These are phyloP conservation scores for Tiaroga cobitis DNA, from an alignment of 2,797 vertebrate species.

Conservation along the genomic window DNA sequence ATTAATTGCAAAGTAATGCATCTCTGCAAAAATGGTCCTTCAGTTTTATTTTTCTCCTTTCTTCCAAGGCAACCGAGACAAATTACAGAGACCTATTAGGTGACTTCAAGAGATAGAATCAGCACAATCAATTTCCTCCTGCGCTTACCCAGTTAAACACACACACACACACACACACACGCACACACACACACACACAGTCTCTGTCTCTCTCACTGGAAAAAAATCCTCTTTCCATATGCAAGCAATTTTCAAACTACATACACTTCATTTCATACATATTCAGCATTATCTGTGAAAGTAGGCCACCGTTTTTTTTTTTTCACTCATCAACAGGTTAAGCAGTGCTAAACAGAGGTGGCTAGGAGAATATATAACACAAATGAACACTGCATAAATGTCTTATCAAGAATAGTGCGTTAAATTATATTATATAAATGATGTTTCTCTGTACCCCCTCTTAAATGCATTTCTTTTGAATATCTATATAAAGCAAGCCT, in stretches of 20 bases:
- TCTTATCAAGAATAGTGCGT: not conserved
- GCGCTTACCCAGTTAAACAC: not conserved
- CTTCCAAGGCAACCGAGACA: constrained; percentile 26
- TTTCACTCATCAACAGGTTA: constrained; percentile 7
- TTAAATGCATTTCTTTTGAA: not conserved
- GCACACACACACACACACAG: not conserved
- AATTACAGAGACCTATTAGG: constrained; percentile 43
- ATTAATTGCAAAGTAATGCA: constrained; percentile 8
- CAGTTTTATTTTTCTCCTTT: not conserved
- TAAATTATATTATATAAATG: not conserved
- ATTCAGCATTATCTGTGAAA: constrained; percentile 46
- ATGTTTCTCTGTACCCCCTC: not conserved
- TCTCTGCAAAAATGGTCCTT: not conserved
- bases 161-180: constrained; percentile 6
- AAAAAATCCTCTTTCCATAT: constrained; percentile 7
- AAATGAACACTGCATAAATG: not conserved
- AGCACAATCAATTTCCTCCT: constrained; percentile 42
- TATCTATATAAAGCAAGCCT: not conserved
- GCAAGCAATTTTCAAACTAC: constrained; percentile 41
- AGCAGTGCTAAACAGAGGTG: constrained; percentile 15
- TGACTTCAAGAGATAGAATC: constrained; percentile 44
- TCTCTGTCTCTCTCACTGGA: constrained; percentile 14
- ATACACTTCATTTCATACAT: constrained; percentile 40
- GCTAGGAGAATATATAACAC: constrained; percentile 11
- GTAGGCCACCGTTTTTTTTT: constrained; percentile 30